Conservation (phyloP, 2,797 vertebrate genomes). For the Podarcis lilfordi region DNA sequence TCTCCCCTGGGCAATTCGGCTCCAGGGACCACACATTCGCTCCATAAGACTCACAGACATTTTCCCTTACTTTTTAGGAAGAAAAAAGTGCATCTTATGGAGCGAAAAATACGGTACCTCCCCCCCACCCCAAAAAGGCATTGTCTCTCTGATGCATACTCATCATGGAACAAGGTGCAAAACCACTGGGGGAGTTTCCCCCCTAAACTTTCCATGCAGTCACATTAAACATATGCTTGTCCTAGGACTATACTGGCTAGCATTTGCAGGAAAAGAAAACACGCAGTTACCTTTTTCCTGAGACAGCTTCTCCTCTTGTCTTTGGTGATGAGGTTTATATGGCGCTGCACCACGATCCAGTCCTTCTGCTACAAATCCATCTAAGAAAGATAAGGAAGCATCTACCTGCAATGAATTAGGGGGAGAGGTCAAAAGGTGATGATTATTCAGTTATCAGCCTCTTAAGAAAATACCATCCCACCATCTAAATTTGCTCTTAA, state of each 20-base stretch:
- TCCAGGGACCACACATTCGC: no score
- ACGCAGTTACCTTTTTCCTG: conserved; percentile 87
- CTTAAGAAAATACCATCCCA: background rate
- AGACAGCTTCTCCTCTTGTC: conserved; percentile 90
- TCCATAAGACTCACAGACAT: no score
- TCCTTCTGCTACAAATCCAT: conserved; percentile 94
- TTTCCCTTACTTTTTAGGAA: no score
- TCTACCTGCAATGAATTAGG: conserved; percentile 84
- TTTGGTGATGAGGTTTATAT: conserved; percentile 94
- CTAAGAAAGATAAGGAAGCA: conserved; percentile 95
- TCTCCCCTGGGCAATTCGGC: no score
- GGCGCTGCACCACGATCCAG: conserved; percentile 89
- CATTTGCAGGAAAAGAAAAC: conserved; percentile 34
- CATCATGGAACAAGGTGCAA: background rate
- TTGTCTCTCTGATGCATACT: background rate
- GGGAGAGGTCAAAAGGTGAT: background rate
- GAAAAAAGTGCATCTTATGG: no score
- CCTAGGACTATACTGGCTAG: background rate
- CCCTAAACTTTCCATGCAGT: background rate
- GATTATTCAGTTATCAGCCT: background rate
- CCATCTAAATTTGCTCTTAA: background rate
- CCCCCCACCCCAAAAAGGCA: background rate
- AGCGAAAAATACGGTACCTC: background rate
- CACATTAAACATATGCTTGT: background rate
- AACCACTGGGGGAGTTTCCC: background rate